Conservation (phyloP, 2,797 vertebrate genomes). For the Lepilemur ruficaudatus region DNA sequence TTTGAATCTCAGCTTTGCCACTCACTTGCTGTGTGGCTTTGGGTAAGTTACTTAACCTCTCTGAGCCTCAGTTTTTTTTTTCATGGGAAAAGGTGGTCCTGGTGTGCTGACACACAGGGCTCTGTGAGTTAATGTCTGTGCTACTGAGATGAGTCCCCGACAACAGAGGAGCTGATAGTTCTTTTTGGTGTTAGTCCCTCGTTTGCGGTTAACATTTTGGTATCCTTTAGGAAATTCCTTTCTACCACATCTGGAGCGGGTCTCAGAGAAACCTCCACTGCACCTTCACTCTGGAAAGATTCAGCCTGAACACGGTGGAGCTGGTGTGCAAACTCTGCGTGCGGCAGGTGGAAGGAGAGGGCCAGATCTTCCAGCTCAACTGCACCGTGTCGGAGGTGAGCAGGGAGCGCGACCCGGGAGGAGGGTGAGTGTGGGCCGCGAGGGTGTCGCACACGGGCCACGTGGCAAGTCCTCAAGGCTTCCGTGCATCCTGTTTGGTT, state of each 20-base stretch:
- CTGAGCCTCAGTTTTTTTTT: not conserved
- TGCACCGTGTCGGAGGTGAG: conserved; percentile 94
- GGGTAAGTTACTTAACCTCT: not conserved
- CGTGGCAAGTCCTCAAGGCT: not conserved
- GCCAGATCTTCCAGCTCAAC: conserved; percentile 98
- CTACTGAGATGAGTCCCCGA: not conserved
- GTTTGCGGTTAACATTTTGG: not conserved
- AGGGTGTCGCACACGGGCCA: fast-evolving
- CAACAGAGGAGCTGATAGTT: not conserved
- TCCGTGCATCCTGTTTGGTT: fast-evolving
- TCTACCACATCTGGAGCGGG: conserved; percentile 96
- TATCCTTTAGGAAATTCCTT: conserved; percentile 92
- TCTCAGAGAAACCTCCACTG: conserved; percentile 96
- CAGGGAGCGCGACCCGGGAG: not conserved
- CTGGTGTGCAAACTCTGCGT: conserved; percentile 97
- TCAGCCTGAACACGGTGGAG: conserved; percentile 90
- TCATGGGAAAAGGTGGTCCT: not conserved
- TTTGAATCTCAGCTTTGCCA: not conserved
- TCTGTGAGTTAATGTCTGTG: not conserved
- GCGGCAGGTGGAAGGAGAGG: conserved; percentile 97
- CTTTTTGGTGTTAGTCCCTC: not conserved
- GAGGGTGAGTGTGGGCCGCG: fast-evolving
- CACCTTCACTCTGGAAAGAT: conserved; percentile 95
- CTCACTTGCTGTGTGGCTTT: not conserved
- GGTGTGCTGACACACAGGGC: fast-evolving